phyloP scores from a whole-genome alignment of 2,888 invertebrate species.

The Penaeus monodon region DNA sequence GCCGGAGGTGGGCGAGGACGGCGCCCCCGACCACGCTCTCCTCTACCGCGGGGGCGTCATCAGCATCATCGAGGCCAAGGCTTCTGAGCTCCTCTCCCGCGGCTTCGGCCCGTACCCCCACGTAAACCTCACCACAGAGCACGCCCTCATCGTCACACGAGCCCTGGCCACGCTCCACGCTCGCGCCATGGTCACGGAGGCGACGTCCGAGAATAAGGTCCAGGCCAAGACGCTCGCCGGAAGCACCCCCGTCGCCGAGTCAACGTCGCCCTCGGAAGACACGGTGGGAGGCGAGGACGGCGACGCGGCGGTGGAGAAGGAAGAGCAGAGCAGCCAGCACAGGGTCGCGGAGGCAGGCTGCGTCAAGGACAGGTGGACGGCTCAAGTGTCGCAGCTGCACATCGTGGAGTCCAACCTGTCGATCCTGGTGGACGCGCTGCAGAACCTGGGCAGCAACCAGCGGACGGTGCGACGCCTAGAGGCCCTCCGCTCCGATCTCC shows the following conservation, averaged over 20 bases:
- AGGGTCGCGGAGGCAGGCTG: slow-evolving; percentile 18
- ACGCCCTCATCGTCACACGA: slow-evolving; percentile 57
- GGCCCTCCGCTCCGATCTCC: slow-evolving; percentile 50
- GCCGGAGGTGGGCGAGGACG: slow-evolving; percentile 48
- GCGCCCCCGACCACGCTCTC: slow-evolving; percentile 40
- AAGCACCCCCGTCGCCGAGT: neutral
- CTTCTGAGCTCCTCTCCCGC: slow-evolving; percentile 28
- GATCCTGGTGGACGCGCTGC: slow-evolving; percentile 47
- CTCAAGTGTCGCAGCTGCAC: slow-evolving; percentile 47
- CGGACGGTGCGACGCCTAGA: slow-evolving; percentile 52
- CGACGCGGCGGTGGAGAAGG: neutral
- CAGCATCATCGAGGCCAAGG: slow-evolving; percentile 31
- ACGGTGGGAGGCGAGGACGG: neutral
- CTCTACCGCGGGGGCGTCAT: slow-evolving; percentile 51
- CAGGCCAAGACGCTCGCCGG: neutral
- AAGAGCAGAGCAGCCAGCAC: neutral
- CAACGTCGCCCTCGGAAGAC: no score
- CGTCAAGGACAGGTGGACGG: slow-evolving; percentile 53
- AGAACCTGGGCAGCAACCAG: slow-evolving; percentile 14
- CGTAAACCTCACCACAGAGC: slow-evolving; percentile 58
- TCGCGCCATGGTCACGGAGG: slow-evolving; percentile 3
- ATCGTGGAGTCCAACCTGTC: slow-evolving; percentile 54
- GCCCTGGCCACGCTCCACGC: slow-evolving; percentile 63
- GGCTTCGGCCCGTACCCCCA: slow-evolving; percentile 59
- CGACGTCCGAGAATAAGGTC: neutral